These are phyloP conservation scores for Geococcyx californianus DNA, from an alignment of 2,113 vertebrate species.

Conservation along the genomic window DNA sequence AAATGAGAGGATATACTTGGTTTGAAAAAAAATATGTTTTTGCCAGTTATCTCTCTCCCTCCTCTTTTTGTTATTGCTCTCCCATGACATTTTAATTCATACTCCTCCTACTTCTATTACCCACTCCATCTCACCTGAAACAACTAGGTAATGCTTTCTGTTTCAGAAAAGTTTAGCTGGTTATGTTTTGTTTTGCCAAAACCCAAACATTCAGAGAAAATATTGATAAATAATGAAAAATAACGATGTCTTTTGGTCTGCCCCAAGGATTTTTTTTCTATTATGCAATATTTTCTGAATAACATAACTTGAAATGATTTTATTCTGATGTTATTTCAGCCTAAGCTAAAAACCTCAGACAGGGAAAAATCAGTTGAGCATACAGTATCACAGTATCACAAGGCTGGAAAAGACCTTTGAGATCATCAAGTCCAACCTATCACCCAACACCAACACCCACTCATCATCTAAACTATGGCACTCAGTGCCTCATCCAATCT, in stretches of 20 bases:
- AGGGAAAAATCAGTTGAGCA: neutral
- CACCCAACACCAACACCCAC: too few species aligned
- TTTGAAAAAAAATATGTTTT: neutral
- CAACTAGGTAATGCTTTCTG: neutral
- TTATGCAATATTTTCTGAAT: neutral
- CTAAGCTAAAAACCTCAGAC: neutral
- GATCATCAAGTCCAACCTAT: too few species aligned
- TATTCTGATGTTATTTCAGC: neutral
- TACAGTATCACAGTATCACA: too few species aligned
- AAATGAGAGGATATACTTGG: neutral
- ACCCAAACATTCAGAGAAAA: neutral
- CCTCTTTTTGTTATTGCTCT: neutral
- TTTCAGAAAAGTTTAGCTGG: neutral
- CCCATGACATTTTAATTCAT: neutral
- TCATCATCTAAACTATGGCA: too few species aligned
- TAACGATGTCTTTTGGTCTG: neutral
- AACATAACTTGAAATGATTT: neutral
- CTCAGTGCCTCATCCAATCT: too few species aligned
- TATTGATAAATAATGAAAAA: neutral
- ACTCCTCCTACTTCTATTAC: neutral
- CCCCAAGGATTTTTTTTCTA: neutral
- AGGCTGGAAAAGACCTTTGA: too few species aligned
- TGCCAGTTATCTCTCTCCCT: neutral
- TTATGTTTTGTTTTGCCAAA: neutral
- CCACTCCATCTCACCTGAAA: rapidly evolving